phyloP scores from a whole-genome alignment of 1,140 invertebrate species.

The Apis cerana region DNA sequence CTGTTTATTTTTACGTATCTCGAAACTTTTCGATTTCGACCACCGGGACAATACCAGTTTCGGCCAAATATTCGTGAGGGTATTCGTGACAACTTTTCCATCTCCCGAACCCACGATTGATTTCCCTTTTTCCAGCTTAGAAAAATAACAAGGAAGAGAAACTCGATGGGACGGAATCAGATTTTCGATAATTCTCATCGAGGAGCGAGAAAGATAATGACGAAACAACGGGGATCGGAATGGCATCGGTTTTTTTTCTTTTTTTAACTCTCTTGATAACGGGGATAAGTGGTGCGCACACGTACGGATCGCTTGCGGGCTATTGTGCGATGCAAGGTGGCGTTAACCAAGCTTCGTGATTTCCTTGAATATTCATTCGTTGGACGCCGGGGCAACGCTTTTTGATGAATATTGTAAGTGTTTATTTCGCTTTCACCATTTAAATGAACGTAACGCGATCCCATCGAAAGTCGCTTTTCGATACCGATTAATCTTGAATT shows the following conservation, averaged over 20 bases:
- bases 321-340: too few species aligned
- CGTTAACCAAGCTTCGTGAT: constrained; percentile 48
- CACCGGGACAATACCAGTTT: background rate
- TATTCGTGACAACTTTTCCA: background rate
- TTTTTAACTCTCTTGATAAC: background rate
- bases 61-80: background rate
- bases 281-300: too few species aligned
- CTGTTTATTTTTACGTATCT: background rate
- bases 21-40: background rate
- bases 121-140: background rate
- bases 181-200: too few species aligned
- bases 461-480: background rate
- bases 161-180: background rate
- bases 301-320: too few species aligned
- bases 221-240: too few species aligned
- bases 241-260: background rate
- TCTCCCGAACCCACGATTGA: background rate
- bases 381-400: background rate
- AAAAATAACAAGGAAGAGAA: background rate
- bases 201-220: too few species aligned
- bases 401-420: constrained; percentile 36
- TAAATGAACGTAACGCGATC: background rate
- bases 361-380: constrained; percentile 48
- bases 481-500: background rate
- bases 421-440: background rate